Conservation (phyloP, 2,113 vertebrate genomes). For the Scopus umbretta region DNA sequence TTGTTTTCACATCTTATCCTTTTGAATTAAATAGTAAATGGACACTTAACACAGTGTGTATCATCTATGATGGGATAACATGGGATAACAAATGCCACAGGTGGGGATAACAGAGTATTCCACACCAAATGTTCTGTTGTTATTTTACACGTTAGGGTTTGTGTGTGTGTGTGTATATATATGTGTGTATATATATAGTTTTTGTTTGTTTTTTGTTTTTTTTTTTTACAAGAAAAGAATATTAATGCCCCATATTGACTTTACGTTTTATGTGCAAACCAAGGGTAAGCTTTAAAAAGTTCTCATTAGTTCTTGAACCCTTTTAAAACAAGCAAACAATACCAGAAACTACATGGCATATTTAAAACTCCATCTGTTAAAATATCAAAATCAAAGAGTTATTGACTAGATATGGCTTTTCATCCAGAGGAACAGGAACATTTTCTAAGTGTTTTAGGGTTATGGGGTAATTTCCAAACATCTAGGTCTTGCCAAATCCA, state of each 20-base stretch:
- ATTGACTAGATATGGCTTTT: conserved; percentile 98
- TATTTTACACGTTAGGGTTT: conserved; percentile 73
- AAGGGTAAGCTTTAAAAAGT: conserved; percentile 89
- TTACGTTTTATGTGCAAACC: conserved; percentile 91
- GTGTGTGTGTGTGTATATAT: conserved; percentile 1
- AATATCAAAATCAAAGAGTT: conserved; percentile 87
- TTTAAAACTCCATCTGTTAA: conserved; percentile 83
- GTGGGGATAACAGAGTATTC: conserved; percentile 69
- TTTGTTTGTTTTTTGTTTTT: conserved; percentile 28
- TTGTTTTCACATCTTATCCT: conserved; percentile 77
- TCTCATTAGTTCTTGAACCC: conserved; percentile 80
- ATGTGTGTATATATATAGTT: background rate
- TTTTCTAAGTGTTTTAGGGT: conserved; percentile 78
- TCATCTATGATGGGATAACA: conserved; percentile 60
- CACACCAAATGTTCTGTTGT: conserved; percentile 74
- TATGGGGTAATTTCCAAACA: conserved; percentile 62
- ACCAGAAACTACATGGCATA: conserved; percentile 82
- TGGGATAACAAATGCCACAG: conserved; percentile 64
- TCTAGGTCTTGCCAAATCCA: conserved; percentile 58
- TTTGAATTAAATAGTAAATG: conserved; percentile 77
- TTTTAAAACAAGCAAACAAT: conserved; percentile 81
- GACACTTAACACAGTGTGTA: conserved; percentile 70
- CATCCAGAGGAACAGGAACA: conserved; percentile 90
- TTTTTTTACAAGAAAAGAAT: conserved; percentile 82
- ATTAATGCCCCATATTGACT: conserved; percentile 91